These are phyloP conservation scores for Altica lythri DNA, from an alignment of 2,888 invertebrate species.

Conservation along the genomic window DNA sequence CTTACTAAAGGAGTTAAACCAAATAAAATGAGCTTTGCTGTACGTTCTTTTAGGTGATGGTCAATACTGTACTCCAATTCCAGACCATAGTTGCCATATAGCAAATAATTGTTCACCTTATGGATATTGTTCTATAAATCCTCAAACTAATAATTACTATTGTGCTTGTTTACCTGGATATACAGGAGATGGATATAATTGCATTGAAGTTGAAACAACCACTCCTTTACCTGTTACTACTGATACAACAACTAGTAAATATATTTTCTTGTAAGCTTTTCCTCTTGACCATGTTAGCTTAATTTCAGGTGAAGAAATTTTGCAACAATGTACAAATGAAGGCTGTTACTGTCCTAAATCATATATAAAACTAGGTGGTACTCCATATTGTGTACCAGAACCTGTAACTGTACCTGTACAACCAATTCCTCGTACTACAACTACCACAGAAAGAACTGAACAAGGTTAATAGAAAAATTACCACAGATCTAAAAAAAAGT, in stretches of 20 bases:
- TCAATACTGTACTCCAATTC: constrained; percentile 55
- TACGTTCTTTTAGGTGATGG: constrained; percentile 60
- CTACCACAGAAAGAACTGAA: constrained; percentile 26
- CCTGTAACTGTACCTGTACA: constrained; percentile 23
- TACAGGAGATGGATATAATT: constrained; percentile 60
- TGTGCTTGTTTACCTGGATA: constrained; percentile 61
- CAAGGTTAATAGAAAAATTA: no score
- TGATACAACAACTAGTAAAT: constrained; percentile 11
- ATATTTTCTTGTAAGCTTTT: neutral
- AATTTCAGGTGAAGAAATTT: constrained; percentile 33
- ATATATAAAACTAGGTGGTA: constrained; percentile 53
- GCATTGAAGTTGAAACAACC: constrained; percentile 47
- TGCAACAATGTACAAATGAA: constrained; percentile 54
- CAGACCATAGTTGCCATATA: constrained; percentile 59
- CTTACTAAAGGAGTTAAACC: no score
- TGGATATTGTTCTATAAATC: constrained; percentile 57
- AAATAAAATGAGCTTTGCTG: neutral
- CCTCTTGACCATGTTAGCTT: neutral
- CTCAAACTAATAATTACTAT: constrained; percentile 50
- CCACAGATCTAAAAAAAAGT: no score
- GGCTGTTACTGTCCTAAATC: constrained; percentile 66
- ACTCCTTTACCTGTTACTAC: constrained; percentile 35
- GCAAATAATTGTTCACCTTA: constrained; percentile 64
- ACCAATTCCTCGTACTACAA: neutral
- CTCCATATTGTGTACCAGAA: constrained; percentile 44